Evolutionary conservation across 2,113 vertebrate species (phyloP), one percentile per base, ranked within the genome.

Genomic region (Chelonoidis abingdonii): DNA sequence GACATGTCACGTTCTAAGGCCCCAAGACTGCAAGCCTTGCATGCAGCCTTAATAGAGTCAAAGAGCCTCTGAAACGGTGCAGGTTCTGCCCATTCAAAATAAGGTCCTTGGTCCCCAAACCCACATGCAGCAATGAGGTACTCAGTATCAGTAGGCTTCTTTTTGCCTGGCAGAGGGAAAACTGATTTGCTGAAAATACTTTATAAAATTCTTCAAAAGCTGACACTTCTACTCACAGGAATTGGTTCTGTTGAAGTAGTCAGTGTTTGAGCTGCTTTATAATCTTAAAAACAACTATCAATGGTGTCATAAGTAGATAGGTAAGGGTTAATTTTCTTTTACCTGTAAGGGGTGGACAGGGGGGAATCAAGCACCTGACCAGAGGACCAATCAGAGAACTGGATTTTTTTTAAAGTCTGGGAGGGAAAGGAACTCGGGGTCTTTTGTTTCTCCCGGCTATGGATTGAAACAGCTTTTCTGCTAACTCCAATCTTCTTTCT

Each of bases 111-210:
- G 72, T 76, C 12, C 10, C 22, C 41, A 76, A 44, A 25, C 24
- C 24, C 38, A 41, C 41, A 44, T 25, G 41, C 21, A 27, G 72
- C 72, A 44, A 5, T 79, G 65, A 57, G 16, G 62, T 13, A 27
- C 7, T 76, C 49, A 27, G 19, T 49, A 56, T 1, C 13, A 29
- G 16, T 27, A 52, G 29, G 75, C 3, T 50, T 91, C 41, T 57
- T 52, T 52, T 11, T 52, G 41, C 5, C 13, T 44, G 27, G 4
- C 0, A 2, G 24, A 5, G 17, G 2, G 0, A 31, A 31, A 31
- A 12, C 65, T 69, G 3, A 50, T 19, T 35, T 41, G 19, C 31
- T 25, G 41, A 57, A 91, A 72, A 27, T n/a, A 44, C 19, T 76
- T 27, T 59, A 82, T 52, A 82, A 35, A 41, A 52, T 44, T 57